These are phyloP conservation scores for Agrochola circellaris DNA, from an alignment of 2,888 invertebrate genomes.

Conservation along the genomic window DNA sequence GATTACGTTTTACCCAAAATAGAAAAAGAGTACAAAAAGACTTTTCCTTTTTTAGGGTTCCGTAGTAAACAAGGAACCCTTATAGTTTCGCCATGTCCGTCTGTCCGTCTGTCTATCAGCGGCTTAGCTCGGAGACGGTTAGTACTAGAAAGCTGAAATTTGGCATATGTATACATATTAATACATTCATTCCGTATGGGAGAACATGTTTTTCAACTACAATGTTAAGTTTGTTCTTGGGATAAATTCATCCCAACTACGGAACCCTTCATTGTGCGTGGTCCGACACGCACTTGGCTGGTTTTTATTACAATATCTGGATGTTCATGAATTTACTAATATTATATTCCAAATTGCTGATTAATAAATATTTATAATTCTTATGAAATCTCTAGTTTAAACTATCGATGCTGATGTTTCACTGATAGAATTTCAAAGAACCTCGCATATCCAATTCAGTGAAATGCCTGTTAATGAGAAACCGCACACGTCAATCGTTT, in stretches of 20 bases:
- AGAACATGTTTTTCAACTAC: too few species aligned
- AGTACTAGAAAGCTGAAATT: too few species aligned
- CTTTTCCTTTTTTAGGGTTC: slow-evolving; percentile 27
- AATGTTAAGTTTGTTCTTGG: too few species aligned
- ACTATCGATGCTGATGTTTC: not conserved
- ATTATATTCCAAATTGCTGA: slow-evolving; percentile 18
- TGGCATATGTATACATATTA: too few species aligned
- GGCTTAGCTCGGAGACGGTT: too few species aligned
- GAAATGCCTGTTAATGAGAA: slow-evolving; percentile 26
- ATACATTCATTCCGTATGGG: too few species aligned
- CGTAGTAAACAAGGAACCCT: too few species aligned
- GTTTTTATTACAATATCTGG: slow-evolving; percentile 10
- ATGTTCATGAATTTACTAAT: not conserved
- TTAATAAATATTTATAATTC: slow-evolving; percentile 21
- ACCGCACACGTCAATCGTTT: slow-evolving; percentile 31
- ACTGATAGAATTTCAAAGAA: slow-evolving; percentile 5
- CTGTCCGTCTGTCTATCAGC: too few species aligned
- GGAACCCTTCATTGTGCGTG: too few species aligned
- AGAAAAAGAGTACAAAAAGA: slow-evolving; percentile 25
- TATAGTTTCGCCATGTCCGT: too few species aligned
- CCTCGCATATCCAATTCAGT: slow-evolving; percentile 14
- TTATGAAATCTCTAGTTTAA: not conserved
- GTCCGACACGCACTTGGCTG: too few species aligned
- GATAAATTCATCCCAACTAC: too few species aligned
- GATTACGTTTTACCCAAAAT: slow-evolving; percentile 48